Conservation (phyloP, 1,140 invertebrate genomes). For the Harpegnathos saltator region DNA sequence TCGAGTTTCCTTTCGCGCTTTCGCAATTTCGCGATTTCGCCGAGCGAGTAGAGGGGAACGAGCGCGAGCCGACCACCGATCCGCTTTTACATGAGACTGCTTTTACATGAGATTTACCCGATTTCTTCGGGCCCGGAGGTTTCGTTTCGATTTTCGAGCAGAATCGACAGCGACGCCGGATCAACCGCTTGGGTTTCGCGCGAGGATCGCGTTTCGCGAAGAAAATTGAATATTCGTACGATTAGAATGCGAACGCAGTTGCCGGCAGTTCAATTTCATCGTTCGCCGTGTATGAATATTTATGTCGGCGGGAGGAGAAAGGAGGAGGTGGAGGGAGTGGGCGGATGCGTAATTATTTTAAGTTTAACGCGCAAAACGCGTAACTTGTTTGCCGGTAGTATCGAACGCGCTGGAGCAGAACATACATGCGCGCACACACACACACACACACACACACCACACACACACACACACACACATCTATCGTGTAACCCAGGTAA, state of each 20-base stretch:
- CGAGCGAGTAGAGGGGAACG: background rate
- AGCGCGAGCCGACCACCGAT: too few relatives aligned
- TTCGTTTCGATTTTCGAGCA: slow-evolving; percentile 26
- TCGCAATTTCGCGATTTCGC: slow-evolving; percentile 37
- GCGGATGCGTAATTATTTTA: too few relatives aligned
- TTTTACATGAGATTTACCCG: too few relatives aligned
- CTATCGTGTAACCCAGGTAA: too few relatives aligned
- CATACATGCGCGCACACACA: too few relatives aligned
- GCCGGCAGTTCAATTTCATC: background rate
- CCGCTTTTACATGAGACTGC: too few relatives aligned
- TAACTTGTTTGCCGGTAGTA: too few relatives aligned
- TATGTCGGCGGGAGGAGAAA: background rate
- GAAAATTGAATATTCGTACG: slow-evolving; percentile 2
- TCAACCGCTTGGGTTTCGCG: slow-evolving; percentile 25
- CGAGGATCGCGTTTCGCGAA: background rate
- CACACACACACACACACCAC: too few relatives aligned
- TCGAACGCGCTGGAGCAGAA: too few relatives aligned
- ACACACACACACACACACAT: too few relatives aligned
- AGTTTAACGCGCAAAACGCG: too few relatives aligned
- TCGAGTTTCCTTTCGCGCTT: slow-evolving; percentile 20
- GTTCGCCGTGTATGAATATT: slow-evolving; percentile 25
- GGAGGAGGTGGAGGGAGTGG: too few relatives aligned
- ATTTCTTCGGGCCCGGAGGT: background rate
- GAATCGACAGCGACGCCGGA: background rate
- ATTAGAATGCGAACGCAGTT: background rate